phyloP scores from a whole-genome alignment of 2,797 vertebrate genomes.

The Oreochromis grahami region DNA sequence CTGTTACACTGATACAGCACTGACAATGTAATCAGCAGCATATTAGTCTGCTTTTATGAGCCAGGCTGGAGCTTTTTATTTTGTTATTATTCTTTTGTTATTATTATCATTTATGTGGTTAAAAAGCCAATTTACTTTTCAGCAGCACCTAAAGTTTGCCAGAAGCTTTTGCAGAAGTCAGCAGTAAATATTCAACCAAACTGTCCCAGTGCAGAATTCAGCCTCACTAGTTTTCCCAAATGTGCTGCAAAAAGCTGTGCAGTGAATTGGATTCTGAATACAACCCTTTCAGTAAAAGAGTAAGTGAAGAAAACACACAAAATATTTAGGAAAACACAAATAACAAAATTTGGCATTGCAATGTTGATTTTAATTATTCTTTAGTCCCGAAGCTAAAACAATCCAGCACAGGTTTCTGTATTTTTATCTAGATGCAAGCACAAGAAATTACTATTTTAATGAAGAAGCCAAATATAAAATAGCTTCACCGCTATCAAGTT shows the following conservation, averaged over 20 bases:
- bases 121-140: neutral
- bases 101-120: neutral
- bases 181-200: neutral
- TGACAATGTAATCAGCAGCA: neutral
- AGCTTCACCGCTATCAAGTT: neutral
- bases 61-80: neutral
- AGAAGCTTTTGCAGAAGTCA: neutral
- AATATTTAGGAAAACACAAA: neutral
- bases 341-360: neutral
- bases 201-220: neutral
- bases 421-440: neutral
- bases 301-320: neutral
- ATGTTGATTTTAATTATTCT: neutral
- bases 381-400: neutral
- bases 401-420: neutral
- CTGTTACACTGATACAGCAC: neutral
- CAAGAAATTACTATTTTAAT: neutral
- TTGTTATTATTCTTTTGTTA: neutral
- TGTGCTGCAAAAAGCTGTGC: neutral
- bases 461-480: neutral
- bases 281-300: neutral
- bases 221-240: neutral
- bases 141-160: slow-evolving; percentile 2
- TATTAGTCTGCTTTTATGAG: neutral
- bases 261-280: neutral